Base-by-base conservation (phyloP, 2,888 invertebrate species). In the Troglohyphantes excavatus region DNA sequence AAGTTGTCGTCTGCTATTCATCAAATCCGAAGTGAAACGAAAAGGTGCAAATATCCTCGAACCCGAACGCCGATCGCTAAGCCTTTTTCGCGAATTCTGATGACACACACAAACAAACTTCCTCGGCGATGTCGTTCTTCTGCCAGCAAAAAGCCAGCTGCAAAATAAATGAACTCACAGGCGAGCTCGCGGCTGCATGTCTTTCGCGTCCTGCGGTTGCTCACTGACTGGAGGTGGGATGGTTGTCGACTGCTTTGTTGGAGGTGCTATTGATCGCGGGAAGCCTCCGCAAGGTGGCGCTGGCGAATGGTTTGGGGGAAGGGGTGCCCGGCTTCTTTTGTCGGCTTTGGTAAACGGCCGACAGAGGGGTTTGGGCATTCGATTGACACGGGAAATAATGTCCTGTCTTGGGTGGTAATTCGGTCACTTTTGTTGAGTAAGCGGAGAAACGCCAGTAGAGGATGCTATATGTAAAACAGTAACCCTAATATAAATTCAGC, bases 271-370 rank as follows among this genome's bases (percentile, higher is more conserved):
- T 89, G 88, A 89, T 89, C 76, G 70, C 46, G 68, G 21, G 23
- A 68, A 78, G 78, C 63, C 3, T 13, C 75, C 88, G 82, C 68
- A 59, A 89, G 88, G 82, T 89, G 88, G 88, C 88, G 88, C 68
- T 83, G 39, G 11, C n/a, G 27, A 29, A 46, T 33, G 3, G 63
- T 63, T 43, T 19, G 43, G 63, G 72, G 21, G n/a, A 5, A 2
- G n/a, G n/a, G n/a, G n/a, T n/a, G n/a, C 0, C 33, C 17, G 19
- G n/a, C 23, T 43, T 61, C 78, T 23, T 72, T 63, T 21, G 53
- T 65, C 29, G 27, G 39, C 23, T 7, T 19, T 65, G 43, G 39
- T 9, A 43, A 3, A 65, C 17, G 33, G 78, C 26, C 17, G 61
- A 43, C 21, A 63, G 33, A 61, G 29, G 27, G 5, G n/a, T 53